Conservation (phyloP, 1,140 invertebrate species). For the Orius laevigatus region DNA sequence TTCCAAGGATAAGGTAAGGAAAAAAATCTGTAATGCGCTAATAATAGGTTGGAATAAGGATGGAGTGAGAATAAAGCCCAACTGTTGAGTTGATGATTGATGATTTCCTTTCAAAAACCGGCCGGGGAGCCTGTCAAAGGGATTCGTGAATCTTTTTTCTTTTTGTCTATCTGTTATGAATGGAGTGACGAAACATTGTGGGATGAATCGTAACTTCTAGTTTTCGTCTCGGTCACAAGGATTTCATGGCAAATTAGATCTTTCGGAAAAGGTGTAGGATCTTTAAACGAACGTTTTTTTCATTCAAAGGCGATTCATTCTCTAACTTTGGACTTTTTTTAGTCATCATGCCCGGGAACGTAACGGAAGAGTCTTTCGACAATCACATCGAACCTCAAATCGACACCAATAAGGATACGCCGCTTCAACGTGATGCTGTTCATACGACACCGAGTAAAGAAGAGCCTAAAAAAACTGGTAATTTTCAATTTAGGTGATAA, state of each 20-base stretch:
- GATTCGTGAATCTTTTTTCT: too few species aligned
- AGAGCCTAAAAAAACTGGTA: conserved; percentile 22
- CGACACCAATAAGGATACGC: conserved; percentile 29
- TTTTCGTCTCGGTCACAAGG: background rate
- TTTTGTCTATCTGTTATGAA: too few species aligned
- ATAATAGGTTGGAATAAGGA: too few species aligned
- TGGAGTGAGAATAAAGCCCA: too few species aligned
- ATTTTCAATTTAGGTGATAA: conserved; percentile 1
- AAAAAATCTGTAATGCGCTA: too few species aligned
- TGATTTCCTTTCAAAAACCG: too few species aligned
- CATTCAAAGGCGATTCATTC: conserved; percentile 18
- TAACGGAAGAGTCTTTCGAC: conserved; percentile 43
- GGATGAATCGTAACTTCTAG: background rate
- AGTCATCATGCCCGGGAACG: conserved; percentile 49
- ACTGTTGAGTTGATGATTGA: too few species aligned
- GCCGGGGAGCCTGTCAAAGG: too few species aligned
- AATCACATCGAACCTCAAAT: conserved; percentile 25
- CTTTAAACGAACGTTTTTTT: conserved; percentile 1
- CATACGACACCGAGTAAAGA: conserved; percentile 40
- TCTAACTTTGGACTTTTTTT: conserved; percentile 15
- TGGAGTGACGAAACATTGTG: too few species aligned
- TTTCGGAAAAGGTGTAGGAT: background rate
- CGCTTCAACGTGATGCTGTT: conserved; percentile 49
- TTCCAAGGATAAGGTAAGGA: too few species aligned
- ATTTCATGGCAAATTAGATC: background rate